phyloP scores from a whole-genome alignment of 2,113 vertebrate species.

The Sprattus sprattus region DNA sequence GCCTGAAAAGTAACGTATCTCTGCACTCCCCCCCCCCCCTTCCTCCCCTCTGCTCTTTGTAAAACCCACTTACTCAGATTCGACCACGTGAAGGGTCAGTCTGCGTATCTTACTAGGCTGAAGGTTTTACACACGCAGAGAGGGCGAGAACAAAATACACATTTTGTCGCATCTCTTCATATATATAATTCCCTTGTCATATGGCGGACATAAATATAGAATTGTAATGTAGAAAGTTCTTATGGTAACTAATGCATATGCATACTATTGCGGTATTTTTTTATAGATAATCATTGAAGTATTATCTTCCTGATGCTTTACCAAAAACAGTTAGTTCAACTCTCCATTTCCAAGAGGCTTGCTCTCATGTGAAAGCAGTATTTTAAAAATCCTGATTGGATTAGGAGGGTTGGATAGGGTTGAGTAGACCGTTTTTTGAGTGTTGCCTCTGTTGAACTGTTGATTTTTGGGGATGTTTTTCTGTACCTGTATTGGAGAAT shows the following conservation, averaged over 20 bases:
- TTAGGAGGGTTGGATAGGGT: neutral
- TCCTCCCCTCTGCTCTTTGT: neutral
- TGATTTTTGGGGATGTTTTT: slow-evolving; percentile 53
- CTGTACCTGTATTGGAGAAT: slow-evolving; percentile 77
- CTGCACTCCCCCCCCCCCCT: slow-evolving; percentile 5
- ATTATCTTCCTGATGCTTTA: neutral
- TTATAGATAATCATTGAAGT: neutral
- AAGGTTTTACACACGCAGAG: neutral
- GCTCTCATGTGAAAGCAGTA: neutral
- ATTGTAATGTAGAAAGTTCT: neutral
- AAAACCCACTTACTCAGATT: neutral
- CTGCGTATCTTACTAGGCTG: neutral
- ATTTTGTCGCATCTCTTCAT: too few relatives aligned
- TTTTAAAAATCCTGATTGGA: neutral
- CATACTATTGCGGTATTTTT: neutral
- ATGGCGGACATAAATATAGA: neutral
- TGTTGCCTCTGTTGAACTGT: slow-evolving; percentile 43
- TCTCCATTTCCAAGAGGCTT: neutral
- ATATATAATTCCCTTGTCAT: neutral
- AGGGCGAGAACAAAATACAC: too few relatives aligned
- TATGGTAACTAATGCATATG: neutral
- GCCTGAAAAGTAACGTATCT: slow-evolving; percentile 93
- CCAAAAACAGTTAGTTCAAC: neutral
- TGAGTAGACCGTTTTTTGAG: slow-evolving; percentile 23
- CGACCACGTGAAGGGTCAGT: neutral